Base-by-base conservation (phyloP, 1,140 invertebrate genomes). In the Drosophila nigrodunni region DNA sequence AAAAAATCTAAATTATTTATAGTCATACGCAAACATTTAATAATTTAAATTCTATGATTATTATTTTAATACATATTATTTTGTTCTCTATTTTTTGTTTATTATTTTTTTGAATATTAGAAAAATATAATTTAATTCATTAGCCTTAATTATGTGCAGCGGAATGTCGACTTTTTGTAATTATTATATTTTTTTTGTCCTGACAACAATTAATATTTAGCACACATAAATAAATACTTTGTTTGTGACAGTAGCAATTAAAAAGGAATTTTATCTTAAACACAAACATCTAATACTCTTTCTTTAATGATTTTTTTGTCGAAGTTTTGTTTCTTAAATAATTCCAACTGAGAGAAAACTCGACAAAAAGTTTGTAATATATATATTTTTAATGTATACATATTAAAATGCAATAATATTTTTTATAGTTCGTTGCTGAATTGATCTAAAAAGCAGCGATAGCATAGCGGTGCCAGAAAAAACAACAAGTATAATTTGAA, bases 401-500 rank as follows among this genome's bases (percentile, higher is more conserved):
- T 39, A 39, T 9, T 39, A 39, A 9, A 8, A 9, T 3, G 11
- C 11, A 43, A 43, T 43, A 43, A n/a, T 35, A 37, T 54, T 25
- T 49, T 25, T 10, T 25, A 49, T 25, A 30, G 25, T 49, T 49
- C 18, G 47, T 21, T 11, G 47, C 10, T 21, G 47, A 49, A 49
- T 49, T 49, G 8, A 11, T 15, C 9, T 25, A 21, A 49, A 49
- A 25, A 49, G 25, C 21, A 47, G 46, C 7, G 18, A 50, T 30
- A 34, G 9, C n/a, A 11, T 30, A 50, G 30, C 30, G 3, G 50
- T 34, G 9, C 30, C n/a, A 15, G 30, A 35, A 18, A 54, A 54
- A 37, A 52, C 11, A 54, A 37, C 7, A 54, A 54, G n/a, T 37
- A 54, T 54, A 35, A 54, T 54, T 54, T 54, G 50, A 54, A 54